A percentile compares a stretch with the other conserved stretches of the same genome.
Evolutionary conservation across 2,113 vertebrate genomes (phyloP).

Genomic region (Hiodon tergisus): DNA sequence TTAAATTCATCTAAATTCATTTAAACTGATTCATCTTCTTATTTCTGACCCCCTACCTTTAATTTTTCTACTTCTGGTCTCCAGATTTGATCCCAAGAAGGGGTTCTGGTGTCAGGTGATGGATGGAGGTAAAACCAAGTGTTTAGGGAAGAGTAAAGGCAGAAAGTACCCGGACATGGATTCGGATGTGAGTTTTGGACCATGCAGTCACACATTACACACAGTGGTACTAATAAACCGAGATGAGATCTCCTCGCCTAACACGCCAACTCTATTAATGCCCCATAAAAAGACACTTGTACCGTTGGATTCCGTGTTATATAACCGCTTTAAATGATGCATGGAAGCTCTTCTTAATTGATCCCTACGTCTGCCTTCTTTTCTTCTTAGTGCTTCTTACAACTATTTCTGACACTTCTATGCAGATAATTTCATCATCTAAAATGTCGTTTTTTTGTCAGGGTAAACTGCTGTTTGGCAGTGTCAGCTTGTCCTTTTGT

Average conservation of each 20-base stretch:
- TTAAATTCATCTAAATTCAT: not conserved
- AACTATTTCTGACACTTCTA: too few species aligned
- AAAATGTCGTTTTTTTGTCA: not conserved
- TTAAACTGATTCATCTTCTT: not conserved
- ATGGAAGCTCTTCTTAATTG: too few species aligned
- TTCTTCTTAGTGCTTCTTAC: too few species aligned
- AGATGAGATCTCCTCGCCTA: too few species aligned
- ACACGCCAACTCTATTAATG: too few species aligned
- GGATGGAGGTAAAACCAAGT: conserved; percentile 83
- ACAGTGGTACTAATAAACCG: too few species aligned
- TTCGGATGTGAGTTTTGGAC: conserved; percentile 63
- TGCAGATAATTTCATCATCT: not conserved
- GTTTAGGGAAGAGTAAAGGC: conserved; percentile 84
- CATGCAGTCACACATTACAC: not conserved
- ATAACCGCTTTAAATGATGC: too few species aligned
- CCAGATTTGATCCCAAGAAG: conserved; percentile 83
- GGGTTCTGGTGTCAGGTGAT: conserved; percentile 87
- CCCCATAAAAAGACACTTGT: too few species aligned
- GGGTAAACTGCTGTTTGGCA: not conserved
- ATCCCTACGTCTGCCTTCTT: too few species aligned
- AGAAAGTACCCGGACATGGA: conserved; percentile 85
- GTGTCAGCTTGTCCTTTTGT: too few species aligned
- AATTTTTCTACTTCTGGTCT: not conserved
- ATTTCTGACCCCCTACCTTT: not conserved
- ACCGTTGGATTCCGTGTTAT: too few species aligned